Percentiles rank a stretch among this genome's conserved stretches.
Conservation (phyloP, 2,797 vertebrate species). For the Lepidocolaptes lacrymiger region DNA sequence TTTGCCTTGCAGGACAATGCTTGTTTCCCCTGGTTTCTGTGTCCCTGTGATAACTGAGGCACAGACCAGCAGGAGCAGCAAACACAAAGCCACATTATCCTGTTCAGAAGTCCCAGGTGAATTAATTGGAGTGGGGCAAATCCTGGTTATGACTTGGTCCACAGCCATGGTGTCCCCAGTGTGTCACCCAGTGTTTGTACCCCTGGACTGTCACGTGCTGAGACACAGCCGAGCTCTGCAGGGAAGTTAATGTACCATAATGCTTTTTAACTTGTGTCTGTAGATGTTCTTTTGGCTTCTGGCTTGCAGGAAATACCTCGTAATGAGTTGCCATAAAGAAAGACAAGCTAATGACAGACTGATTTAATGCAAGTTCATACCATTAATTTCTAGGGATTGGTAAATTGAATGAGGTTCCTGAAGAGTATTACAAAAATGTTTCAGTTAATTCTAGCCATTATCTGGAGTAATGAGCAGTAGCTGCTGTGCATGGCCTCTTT, state of each 20-base stretch:
- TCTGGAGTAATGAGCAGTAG: constrained; percentile 47
- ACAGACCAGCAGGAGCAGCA: background rate
- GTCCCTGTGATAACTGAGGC: background rate
- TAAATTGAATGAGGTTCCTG: constrained; percentile 45
- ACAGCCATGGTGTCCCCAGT: background rate
- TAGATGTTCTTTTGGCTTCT: background rate
- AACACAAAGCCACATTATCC: background rate
- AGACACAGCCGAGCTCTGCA: background rate
- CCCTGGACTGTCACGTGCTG: background rate
- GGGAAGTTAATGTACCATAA: background rate
- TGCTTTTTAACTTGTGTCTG: background rate
- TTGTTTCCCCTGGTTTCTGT: background rate
- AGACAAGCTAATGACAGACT: constrained; percentile 32
- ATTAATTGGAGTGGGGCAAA: background rate
- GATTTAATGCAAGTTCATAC: constrained; percentile 56
- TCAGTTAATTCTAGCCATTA: constrained; percentile 36
- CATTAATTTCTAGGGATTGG: constrained; percentile 53
- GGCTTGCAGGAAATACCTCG: constrained; percentile 36
- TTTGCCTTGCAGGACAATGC: background rate
- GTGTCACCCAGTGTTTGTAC: background rate
- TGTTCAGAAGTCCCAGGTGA: background rate
- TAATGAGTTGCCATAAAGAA: constrained; percentile 45
- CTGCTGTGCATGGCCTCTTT: background rate
- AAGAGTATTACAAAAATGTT: constrained; percentile 45
- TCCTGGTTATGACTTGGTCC: background rate